Evolutionary conservation across 1,140 invertebrate genomes (phyloP), one percentile per base, ranked within the genome.

Genomic region (Choristoneura fumiferana): DNA sequence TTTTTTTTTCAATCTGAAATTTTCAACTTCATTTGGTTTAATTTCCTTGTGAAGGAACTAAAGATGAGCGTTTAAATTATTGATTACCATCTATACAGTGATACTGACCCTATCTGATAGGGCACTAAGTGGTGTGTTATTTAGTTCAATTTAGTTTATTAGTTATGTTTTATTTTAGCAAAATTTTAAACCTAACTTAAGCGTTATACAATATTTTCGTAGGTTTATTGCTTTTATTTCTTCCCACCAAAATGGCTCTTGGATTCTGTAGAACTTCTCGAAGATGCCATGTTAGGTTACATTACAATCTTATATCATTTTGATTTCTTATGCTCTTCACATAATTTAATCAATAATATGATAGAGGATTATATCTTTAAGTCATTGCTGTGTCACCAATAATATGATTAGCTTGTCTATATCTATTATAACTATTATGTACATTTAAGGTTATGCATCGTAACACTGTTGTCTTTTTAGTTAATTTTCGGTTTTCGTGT

Each of bases 61-160:
- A 81, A 60, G 67, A 61, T 39, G 64, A 67, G 65, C 78, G 79
- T 78, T 83, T 81, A 74, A 74, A 78, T 76, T 78, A 79, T 81
- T 79, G 70, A 74, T 80, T 81, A 82, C 76, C 76, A 81, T 78
- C 65, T 60, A 77, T 74, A 81, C 78, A 85, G 81, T 88, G 82
- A 88, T 87, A 88, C 73, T 80, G 81, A 78, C 54, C 82, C 86
- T 87, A 87, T 87, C 45, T 81, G 75, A 87, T 87, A 84, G 83
- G 75, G 33, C 40, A 65, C 78, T 64, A 78, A 74, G 76, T 79
- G 76, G 78, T 74, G 79, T 87, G 86, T 89, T 89, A 77, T 87
- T 89, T 89, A 89, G 86, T 89, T 89, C 86, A 89, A 89, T 89
- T 89, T 89, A 87, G 84, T 89, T 89, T 89, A 89, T 89, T 89